phyloP scores from a whole-genome alignment of 37 sponge, comb jelly and placozoan species.

The Halisarca cf. caerulea region DNA sequence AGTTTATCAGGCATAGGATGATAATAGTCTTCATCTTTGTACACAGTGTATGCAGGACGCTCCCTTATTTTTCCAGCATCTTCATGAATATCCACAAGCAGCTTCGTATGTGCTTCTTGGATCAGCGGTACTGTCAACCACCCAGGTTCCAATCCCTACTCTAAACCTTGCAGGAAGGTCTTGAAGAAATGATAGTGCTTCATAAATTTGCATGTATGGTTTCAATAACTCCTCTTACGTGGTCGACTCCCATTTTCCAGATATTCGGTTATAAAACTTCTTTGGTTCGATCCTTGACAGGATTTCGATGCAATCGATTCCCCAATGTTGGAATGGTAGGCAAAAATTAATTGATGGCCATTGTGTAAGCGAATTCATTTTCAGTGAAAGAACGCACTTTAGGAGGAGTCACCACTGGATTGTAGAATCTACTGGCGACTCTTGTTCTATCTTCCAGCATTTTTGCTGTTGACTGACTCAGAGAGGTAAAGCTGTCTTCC shows the following conservation, averaged over 20 bases:
- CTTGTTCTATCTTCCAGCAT: no score
- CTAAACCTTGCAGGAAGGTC: background rate
- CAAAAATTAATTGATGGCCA: slow-evolving; percentile 47
- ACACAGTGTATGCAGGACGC: slow-evolving; percentile 34
- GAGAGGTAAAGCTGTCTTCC: no score
- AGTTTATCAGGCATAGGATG: no score
- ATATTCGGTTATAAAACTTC: background rate
- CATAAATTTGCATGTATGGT: slow-evolving; percentile 45
- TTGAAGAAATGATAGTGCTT: slow-evolving; percentile 16
- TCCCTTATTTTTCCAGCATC: slow-evolving; percentile 38
- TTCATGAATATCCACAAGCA: slow-evolving; percentile 36
- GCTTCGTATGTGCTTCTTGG: slow-evolving; percentile 31
- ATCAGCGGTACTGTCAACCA: slow-evolving; percentile 49
- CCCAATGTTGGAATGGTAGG: slow-evolving; percentile 39
- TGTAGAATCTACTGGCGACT: no score
- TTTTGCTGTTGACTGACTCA: no score
- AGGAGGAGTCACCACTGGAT: background rate
- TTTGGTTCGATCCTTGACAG: slow-evolving; percentile 25
- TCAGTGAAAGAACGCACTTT: slow-evolving; percentile 6
- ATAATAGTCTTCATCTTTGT: background rate
- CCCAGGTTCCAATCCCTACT: slow-evolving; percentile 44
- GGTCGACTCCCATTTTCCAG: background rate
- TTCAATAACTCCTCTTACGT: background rate
- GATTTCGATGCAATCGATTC: slow-evolving; percentile 44
- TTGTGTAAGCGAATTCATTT: slow-evolving; percentile 26